Conservation (phyloP, 2,888 invertebrate genomes). For the Ctena decussata region DNA sequence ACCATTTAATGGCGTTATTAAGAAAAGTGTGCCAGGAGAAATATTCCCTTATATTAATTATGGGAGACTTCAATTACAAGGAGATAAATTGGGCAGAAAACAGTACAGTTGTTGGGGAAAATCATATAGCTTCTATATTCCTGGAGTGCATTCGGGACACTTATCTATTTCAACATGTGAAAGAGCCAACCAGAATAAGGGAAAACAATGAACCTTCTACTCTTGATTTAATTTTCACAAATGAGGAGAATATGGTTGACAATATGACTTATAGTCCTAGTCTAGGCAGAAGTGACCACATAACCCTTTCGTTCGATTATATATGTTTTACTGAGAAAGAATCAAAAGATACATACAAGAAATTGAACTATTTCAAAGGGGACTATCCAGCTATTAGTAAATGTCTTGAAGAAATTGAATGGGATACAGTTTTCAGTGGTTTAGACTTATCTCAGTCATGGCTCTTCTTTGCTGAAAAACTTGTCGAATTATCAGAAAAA, state of each 20-base stretch:
- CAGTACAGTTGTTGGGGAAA: neutral
- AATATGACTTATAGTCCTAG: neutral
- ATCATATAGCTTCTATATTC: neutral
- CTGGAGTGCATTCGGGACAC: neutral
- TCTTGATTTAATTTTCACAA: neutral
- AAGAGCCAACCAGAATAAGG: neutral
- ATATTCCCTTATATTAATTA: neutral
- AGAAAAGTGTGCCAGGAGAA: neutral
- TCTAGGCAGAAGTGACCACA: neutral
- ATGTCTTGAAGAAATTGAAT: neutral
- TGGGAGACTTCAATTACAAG: neutral
- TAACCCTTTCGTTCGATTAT: neutral
- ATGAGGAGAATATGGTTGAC: neutral
- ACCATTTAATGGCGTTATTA: neutral
- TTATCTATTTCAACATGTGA: neutral
- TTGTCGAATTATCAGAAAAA: neutral
- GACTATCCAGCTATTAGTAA: neutral
- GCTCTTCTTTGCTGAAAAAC: neutral
- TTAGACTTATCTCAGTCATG: neutral
- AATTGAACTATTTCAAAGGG: neutral
- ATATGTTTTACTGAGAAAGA: neutral
- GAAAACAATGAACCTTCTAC: neutral
- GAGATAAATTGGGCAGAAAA: neutral
- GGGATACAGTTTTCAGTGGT: neutral
- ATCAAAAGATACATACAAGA: neutral